Conservation (phyloP, 2,888 invertebrate species). For the Molorchus minor region DNA sequence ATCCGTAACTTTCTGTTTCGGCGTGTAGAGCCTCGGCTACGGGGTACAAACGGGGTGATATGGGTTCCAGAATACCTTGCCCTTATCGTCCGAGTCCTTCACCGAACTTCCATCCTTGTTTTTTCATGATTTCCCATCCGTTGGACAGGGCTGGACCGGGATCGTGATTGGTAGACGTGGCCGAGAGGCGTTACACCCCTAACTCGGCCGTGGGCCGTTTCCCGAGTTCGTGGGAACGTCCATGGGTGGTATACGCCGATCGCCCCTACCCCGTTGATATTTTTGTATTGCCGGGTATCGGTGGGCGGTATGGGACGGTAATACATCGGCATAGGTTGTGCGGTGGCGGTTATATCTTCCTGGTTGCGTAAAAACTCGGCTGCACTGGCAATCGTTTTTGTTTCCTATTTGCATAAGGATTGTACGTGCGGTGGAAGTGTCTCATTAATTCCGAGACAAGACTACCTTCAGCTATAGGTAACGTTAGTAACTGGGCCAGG, state of each 20-base stretch:
- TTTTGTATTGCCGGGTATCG: too few species aligned
- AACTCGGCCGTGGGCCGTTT: neutral
- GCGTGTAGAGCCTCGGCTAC: neutral
- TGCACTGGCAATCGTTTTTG: constrained; percentile 6
- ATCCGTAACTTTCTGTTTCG: neutral
- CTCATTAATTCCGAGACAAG: constrained; percentile 16
- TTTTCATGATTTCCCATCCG: neutral
- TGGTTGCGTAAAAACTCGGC: constrained; percentile 23
- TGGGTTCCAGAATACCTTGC: neutral
- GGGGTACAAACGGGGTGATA: neutral
- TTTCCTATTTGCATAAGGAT: constrained; percentile 20
- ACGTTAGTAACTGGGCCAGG: constrained; percentile 11
- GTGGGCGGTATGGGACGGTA: neutral
- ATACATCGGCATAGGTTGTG: neutral
- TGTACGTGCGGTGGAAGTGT: constrained; percentile 25
- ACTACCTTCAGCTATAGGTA: constrained; percentile 3
- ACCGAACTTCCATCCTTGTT: neutral
- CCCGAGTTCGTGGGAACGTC: neutral
- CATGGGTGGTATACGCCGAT: neutral
- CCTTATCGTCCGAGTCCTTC: neutral
- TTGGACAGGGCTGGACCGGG: too few species aligned
- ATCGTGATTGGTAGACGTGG: too few species aligned
- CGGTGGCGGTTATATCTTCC: neutral
- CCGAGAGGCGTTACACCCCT: neutral
- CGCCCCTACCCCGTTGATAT: neutral